A percentile compares a stretch with the other conserved stretches of the same genome.
Evolutionary conservation across 2,797 vertebrate genomes (phyloP).

Genomic region (Hemitrygon akajei): DNA sequence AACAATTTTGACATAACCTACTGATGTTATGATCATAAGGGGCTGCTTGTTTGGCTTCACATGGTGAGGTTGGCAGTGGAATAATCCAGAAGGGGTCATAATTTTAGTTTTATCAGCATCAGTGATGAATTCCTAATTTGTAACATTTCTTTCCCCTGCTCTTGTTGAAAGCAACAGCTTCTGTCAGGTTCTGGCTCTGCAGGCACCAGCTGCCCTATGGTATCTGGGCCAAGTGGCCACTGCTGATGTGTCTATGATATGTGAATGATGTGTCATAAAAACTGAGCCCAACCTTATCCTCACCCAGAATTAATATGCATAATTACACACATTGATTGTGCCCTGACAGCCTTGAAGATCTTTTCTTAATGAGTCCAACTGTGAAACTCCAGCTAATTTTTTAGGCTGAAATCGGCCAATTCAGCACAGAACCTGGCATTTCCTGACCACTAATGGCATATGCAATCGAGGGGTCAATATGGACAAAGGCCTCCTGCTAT

Average conservation of each 20-base stretch:
- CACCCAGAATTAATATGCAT: not conserved
- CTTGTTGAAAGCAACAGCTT: not conserved
- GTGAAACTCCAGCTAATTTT: not conserved
- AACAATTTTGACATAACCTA: not conserved
- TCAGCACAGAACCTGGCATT: not conserved
- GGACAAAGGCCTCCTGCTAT: no score
- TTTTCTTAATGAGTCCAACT: not conserved
- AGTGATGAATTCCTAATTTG: constrained; percentile 16
- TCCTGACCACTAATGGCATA: not conserved
- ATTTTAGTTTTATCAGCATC: not conserved
- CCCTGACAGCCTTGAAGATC: not conserved
- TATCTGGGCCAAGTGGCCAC: not conserved
- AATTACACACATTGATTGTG: not conserved
- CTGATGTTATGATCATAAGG: not conserved
- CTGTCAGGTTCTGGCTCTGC: not conserved
- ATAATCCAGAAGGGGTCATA: not conserved
- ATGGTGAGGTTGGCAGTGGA: not conserved
- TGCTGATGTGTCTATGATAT: not conserved
- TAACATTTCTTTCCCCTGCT: not conserved
- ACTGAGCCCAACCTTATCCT: not conserved
- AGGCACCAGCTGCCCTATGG: constrained; percentile 13
- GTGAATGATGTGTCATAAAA: not conserved
- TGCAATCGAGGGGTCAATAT: no score
- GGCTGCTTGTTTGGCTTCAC: not conserved
- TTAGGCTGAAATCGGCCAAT: not conserved